Evolutionary conservation across 2,797 vertebrate species (phyloP), one percentile per base, ranked within the genome.

Genomic region (Paguma larvata): DNA sequence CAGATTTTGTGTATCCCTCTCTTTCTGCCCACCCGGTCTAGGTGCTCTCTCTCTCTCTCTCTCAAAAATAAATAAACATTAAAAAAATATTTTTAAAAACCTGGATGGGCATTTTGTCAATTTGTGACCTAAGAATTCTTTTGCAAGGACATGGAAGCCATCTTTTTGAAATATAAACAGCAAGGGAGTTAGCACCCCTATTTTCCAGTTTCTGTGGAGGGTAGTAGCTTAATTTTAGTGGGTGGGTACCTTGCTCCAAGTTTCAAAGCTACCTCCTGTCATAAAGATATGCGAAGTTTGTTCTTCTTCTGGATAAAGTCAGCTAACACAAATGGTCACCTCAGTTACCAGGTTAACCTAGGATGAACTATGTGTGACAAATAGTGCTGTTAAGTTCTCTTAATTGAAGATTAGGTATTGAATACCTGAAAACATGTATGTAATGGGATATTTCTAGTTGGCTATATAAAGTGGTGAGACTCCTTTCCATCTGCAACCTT

Each of bases 251-350:
- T 38, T 88, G 32, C 19, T 51, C 51, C 51, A 70, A 80, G 51
- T 72, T 72, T 41, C 75, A 80, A 72, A 72, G 38, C 32, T 62
- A 62, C 9, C 6, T 93, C 25, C 41, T 88, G 27, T 93, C 67
- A n/a, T 87, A 63, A 88, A 72, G 53, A 62, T 72, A 80, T 68
- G 65, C 72, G 25, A 93, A 59, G 19, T 93, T 87, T 72, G 41
- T 48, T 72, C 59, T 87, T 18, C 41, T 27, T 80, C 75, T 63
- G 67, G n/a, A 62, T 70, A 88, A 63, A 65, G 65, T 51, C 32
- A 62, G n/a, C 65, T n/a, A 41, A 72, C 53, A 93, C 75, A 87
- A 77, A 80, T 14, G 18, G 41, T 80, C 63, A 72, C 41, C 65
- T 80, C 65, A 62, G 9, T 67, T 53, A 78, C 32, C 51, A 62